Conservation (phyloP, 2,113 vertebrate genomes). For the Heterochromis multidens region DNA sequence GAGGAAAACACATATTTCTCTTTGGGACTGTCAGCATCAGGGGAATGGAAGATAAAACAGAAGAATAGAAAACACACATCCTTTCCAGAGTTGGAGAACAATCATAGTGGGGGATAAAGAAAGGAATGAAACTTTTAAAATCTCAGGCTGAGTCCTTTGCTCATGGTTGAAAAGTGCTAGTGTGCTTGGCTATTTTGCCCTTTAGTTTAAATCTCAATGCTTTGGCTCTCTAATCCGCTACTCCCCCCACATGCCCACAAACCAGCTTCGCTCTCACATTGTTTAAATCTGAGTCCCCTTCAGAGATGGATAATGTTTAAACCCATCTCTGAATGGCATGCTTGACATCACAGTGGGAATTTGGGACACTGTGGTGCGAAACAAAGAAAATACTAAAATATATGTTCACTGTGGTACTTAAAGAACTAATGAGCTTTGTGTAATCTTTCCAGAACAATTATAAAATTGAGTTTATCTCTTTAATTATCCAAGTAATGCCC, state of each 20-base stretch:
- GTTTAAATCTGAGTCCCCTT: not conserved
- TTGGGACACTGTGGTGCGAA: not conserved
- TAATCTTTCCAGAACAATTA: not conserved
- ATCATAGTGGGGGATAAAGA: not conserved
- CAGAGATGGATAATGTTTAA: not conserved
- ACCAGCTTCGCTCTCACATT: not conserved
- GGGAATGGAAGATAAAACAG: constrained; percentile 1
- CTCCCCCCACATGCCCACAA: not conserved
- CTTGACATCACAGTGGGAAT: not conserved
- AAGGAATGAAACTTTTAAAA: not conserved
- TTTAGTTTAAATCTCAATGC: constrained; percentile 13
- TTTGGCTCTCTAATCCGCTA: not conserved
- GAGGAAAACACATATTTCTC: constrained; percentile 6
- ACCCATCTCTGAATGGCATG: not conserved
- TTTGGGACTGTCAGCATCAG: not conserved
- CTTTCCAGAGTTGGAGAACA: not conserved
- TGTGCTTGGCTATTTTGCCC: not conserved
- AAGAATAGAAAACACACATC: not conserved
- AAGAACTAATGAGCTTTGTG: not conserved
- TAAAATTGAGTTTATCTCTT: not conserved
- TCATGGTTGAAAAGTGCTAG: not conserved
- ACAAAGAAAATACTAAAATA: not conserved
- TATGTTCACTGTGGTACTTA: not conserved
- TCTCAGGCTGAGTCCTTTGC: not conserved
- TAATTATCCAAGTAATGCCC: not conserved